These are phyloP conservation scores for Linnaemya vulpina DNA, from an alignment of 2,888 invertebrate species.

Conservation along the genomic window DNA sequence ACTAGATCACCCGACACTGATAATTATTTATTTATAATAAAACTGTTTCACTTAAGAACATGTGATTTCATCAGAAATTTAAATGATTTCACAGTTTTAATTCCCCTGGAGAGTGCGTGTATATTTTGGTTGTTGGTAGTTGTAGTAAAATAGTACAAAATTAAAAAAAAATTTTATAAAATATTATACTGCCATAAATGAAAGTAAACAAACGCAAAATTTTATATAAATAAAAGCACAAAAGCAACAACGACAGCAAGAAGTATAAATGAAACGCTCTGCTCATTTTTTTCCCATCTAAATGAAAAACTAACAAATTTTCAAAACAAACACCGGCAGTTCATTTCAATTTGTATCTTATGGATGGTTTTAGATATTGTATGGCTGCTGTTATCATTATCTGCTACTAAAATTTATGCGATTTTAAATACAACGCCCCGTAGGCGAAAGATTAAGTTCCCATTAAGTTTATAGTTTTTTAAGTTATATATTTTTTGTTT, in stretches of 20 bases:
- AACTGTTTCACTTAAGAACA: no score
- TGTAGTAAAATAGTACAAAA: slow-evolving; percentile 35
- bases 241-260: slow-evolving; percentile 27
- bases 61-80: no score
- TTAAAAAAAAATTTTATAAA: slow-evolving; percentile 46
- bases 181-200: slow-evolving; percentile 62
- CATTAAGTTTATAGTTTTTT: slow-evolving; percentile 68
- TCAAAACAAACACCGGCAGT: slow-evolving; percentile 42
- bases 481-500: slow-evolving; percentile 18
- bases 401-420: slow-evolving; percentile 59
- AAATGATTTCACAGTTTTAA: slow-evolving; percentile 9
- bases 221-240: slow-evolving; percentile 28
- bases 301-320: slow-evolving; percentile 61
- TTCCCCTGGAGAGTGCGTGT: not conserved
- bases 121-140: slow-evolving; percentile 22
- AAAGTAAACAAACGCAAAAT: slow-evolving; percentile 65
- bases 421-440: slow-evolving; percentile 66
- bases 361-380: slow-evolving; percentile 21
- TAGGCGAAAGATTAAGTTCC: slow-evolving; percentile 64
- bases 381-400: slow-evolving; percentile 61
- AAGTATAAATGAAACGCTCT: slow-evolving; percentile 36
- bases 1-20: no score
- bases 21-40: no score
- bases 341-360: slow-evolving; percentile 45
- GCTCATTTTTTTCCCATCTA: slow-evolving; percentile 29